phyloP scores from a whole-genome alignment of 2,888 invertebrate genomes.

The Shargacucullia verbasci region DNA sequence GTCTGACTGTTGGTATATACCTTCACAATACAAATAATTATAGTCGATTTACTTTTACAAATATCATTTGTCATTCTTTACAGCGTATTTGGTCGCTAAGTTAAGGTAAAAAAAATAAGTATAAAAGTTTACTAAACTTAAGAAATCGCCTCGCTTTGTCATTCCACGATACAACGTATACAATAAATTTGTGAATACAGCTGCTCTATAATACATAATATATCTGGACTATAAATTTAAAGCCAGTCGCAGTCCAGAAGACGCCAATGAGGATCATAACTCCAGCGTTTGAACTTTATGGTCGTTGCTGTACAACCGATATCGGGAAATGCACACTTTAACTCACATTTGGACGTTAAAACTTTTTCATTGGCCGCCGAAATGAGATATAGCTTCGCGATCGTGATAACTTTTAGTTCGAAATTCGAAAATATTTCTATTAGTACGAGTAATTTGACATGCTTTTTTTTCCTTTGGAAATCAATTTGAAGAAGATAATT shows the following conservation, averaged over 20 bases:
- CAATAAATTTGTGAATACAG: neutral
- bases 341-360: conserved; percentile 71
- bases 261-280: conserved; percentile 55
- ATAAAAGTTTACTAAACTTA: too few relatives aligned
- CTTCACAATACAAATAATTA: too few relatives aligned
- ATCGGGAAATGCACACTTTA: conserved; percentile 64
- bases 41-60: too few relatives aligned
- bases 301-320: conserved; percentile 52
- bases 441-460: too few relatives aligned
- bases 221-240: conserved; percentile 48
- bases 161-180: neutral
- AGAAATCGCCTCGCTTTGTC: too few relatives aligned
- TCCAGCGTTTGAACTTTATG: conserved; percentile 47
- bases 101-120: too few relatives aligned
- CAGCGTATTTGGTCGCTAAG: too few relatives aligned
- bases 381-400: conserved; percentile 67
- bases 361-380: conserved; percentile 78
- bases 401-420: conserved; percentile 62
- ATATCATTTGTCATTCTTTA: too few relatives aligned
- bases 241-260: conserved; percentile 52
- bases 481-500: too few relatives aligned
- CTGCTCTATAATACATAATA: neutral
- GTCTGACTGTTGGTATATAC: too few relatives aligned
- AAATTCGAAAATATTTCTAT: conserved; percentile 55
- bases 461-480: too few relatives aligned